These are phyloP conservation scores for Plusia festucae DNA, from an alignment of 2,888 invertebrate species.

Conservation along the genomic window DNA sequence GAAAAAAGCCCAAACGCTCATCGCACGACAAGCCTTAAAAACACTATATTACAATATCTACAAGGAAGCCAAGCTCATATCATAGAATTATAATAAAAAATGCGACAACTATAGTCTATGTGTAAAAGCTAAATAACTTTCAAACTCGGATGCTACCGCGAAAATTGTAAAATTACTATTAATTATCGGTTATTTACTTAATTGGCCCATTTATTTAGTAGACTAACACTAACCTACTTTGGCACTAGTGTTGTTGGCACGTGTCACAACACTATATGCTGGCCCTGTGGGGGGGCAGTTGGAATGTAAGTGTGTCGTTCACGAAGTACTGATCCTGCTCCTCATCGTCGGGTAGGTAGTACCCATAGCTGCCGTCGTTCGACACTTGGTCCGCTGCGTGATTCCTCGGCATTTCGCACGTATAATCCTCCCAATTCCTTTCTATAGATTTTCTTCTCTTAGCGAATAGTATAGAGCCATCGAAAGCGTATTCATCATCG, in stretches of 20 bases:
- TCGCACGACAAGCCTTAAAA: conserved; percentile 62
- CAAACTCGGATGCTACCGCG: conserved; percentile 73
- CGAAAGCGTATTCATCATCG: conserved; percentile 86
- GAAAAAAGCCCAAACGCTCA: conserved; percentile 43
- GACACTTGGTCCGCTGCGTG: conserved; percentile 77
- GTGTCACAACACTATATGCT: conserved; percentile 79
- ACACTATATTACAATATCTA: conserved; percentile 78
- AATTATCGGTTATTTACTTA: conserved; percentile 68
- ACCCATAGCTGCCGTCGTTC: conserved; percentile 85
- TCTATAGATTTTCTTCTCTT: conserved; percentile 86
- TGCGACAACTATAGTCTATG: conserved; percentile 71
- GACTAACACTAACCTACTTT: conserved; percentile 65
- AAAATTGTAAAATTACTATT: conserved; percentile 76
- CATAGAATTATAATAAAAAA: conserved; percentile 71
- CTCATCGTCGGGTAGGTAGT: conserved; percentile 83
- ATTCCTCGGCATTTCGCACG: conserved; percentile 74
- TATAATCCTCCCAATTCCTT: conserved; percentile 77
- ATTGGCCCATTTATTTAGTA: conserved; percentile 81
- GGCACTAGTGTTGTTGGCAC: conserved; percentile 56
- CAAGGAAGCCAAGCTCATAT: conserved; percentile 79
- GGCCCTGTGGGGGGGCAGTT: conserved; percentile 83
- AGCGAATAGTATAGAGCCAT: conserved; percentile 84
- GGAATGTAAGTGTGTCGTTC: conserved; percentile 85
- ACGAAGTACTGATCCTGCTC: conserved; percentile 81
- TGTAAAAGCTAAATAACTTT: conserved; percentile 81